Evolutionary conservation across 2,888 invertebrate species (phyloP).

Genomic region (Mayetiola destructor): DNA sequence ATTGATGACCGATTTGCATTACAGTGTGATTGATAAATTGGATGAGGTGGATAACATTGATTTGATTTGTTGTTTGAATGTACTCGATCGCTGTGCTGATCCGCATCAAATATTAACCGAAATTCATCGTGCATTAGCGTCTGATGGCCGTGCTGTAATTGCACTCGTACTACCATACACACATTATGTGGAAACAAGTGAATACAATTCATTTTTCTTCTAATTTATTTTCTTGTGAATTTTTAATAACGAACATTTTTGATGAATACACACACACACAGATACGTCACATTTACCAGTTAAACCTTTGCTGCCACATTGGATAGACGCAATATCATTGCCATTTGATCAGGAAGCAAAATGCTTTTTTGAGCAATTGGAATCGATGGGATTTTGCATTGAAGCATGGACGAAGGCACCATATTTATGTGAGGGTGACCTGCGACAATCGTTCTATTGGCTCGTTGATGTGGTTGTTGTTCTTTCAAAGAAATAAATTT

Average conservation of each 20-base stretch:
- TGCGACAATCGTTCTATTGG: conserved; percentile 82
- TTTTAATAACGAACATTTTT: neutral
- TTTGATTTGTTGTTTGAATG: conserved; percentile 59
- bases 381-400: conserved; percentile 52
- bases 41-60: conserved; percentile 28
- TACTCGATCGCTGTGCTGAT: conserved; percentile 82
- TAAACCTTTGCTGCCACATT: conserved; percentile 35
- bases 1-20: conserved; percentile 19
- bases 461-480: conserved; percentile 83
- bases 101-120: conserved; percentile 65
- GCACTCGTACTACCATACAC: conserved; percentile 87
- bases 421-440: conserved; percentile 93
- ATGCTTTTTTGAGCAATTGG: conserved; percentile 47
- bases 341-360: conserved; percentile 68
- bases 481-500: conserved; percentile 37
- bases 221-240: neutral
- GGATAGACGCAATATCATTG: conserved; percentile 48
- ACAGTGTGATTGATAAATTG: conserved; percentile 30
- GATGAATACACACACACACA: conserved; percentile 25
- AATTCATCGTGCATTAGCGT: conserved; percentile 54
- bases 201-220: conserved; percentile 22
- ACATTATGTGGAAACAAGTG: conserved; percentile 84
- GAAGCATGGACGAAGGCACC: conserved; percentile 81
- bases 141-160: conserved; percentile 63
- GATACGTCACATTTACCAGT: conserved; percentile 45